Evolutionary conservation across 2,113 vertebrate species (phyloP).

Genomic region (Dicerorhinus sumatrensis): DNA sequence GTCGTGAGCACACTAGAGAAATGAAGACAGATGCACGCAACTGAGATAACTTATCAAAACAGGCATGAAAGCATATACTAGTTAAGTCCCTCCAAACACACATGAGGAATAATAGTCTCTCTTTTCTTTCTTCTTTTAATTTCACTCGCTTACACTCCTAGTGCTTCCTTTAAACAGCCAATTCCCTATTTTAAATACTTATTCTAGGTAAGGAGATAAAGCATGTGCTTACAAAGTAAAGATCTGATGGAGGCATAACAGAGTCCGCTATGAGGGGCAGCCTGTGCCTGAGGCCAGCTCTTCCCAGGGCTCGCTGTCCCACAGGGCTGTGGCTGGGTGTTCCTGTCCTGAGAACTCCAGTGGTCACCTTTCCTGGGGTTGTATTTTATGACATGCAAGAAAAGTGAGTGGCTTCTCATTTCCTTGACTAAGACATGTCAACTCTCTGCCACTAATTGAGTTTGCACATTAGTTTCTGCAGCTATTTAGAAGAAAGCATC

Average conservation of each 20-base stretch:
- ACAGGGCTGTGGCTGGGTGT: not conserved
- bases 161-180: not conserved
- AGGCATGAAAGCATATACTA: not conserved
- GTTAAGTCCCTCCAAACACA: fast-evolving
- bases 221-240: fast-evolving
- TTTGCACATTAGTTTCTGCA: slow-evolving; percentile 54
- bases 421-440: not conserved
- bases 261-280: not conserved
- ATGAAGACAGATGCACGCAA: not conserved
- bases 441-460: not conserved
- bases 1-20: not conserved
- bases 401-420: not conserved
- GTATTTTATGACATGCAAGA: not conserved
- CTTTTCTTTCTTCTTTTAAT: not conserved
- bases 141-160: not conserved
- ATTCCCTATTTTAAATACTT: not conserved
- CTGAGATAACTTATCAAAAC: not conserved
- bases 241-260: fast-evolving
- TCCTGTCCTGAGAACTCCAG: not conserved
- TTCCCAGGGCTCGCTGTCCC: fast-evolving
- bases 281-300: not conserved
- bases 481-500: not conserved
- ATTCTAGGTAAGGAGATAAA: not conserved
- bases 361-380: not conserved
- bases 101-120: fast-evolving